Base-by-base conservation (phyloP, 2,888 invertebrate species). In the Caenorhabditis japonica region DNA sequence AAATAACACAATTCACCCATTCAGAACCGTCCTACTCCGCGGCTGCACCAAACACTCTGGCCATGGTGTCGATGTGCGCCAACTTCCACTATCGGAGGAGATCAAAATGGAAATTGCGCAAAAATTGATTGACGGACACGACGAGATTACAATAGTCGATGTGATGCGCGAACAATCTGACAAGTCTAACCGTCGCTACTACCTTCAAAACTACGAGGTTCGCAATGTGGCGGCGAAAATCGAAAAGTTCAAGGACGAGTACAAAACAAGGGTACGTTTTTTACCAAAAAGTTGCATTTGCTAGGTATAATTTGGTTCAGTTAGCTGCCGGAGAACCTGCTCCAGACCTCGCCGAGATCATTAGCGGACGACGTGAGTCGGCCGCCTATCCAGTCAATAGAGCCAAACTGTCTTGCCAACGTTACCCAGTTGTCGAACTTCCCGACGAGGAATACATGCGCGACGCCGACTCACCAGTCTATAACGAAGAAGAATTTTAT, bases 191-290 rank as follows among this genome's bases (percentile, higher is more conserved):
- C 75, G 81, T 7, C 64, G 70, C 8, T 76, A 71, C 17, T 76
- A 73, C 39, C 43, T 81, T n/a, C 81, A 81, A 58, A 55, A 52
- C 10, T 81, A 81, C 58, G 81, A 81, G 59, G 74, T 81, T 19
- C 49, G 79, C 8, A 79, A 76, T 41, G 55, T 79, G 12, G 44
- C 44, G 1, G 46, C 34, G 15, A 79, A 79, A 33, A 60, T 78
- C 4, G 60, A 55, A 2, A 46, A 36, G 15, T 56, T 34, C 30
- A 58, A 56, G 15, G 51, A 51, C n/a, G 56, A 56, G 0, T 66
- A 27, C 19, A 56, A 51, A 21, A 51, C 19, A 27, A 61, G 34
- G 47, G 56, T 56, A 10, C 10, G 33, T 5, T n/a, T n/a, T 4
- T 38, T n/a, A 12, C 4, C 38, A 38, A 38, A 12, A 13, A 4